These are phyloP conservation scores for Clarias fuscus DNA, from an alignment of 2,797 vertebrate genomes.

Conservation along the genomic window DNA sequence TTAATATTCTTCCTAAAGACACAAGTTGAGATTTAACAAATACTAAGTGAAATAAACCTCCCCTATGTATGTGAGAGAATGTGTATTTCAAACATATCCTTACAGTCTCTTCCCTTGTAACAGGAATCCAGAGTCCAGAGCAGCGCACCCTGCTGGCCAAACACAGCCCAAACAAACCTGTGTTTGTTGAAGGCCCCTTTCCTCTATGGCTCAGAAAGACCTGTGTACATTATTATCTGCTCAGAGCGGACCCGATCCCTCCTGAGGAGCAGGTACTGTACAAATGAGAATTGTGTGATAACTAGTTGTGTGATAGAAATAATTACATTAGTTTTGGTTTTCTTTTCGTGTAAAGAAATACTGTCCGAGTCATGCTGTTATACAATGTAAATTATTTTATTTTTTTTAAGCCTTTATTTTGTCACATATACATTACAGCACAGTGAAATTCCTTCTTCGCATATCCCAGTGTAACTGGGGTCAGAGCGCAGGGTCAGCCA, in stretches of 20 bases:
- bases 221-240: slow-evolving; percentile 82
- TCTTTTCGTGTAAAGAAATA: neutral
- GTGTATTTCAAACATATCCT: neutral
- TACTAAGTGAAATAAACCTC: neutral
- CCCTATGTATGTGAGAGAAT: neutral
- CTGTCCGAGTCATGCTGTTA: neutral
- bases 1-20: neutral
- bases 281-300: neutral
- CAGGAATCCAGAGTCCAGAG: slow-evolving; percentile 84
- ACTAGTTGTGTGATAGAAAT: too few relatives aligned
- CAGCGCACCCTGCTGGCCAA: slow-evolving; percentile 78
- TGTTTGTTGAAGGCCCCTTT: slow-evolving; percentile 89
- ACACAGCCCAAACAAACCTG: slow-evolving; percentile 73
- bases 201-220: slow-evolving; percentile 85
- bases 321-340: too few relatives aligned
- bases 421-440: too few relatives aligned
- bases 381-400: neutral
- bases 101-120: neutral
- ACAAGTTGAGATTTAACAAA: neutral
- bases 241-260: slow-evolving; percentile 80
- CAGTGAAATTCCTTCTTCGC: too few relatives aligned
- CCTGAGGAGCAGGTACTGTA: slow-evolving; percentile 70
- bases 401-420: too few relatives aligned
- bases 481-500: too few relatives aligned
- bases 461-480: too few relatives aligned